Base-by-base conservation (phyloP, 2,888 invertebrate genomes). In the Tenthredo livida region DNA sequence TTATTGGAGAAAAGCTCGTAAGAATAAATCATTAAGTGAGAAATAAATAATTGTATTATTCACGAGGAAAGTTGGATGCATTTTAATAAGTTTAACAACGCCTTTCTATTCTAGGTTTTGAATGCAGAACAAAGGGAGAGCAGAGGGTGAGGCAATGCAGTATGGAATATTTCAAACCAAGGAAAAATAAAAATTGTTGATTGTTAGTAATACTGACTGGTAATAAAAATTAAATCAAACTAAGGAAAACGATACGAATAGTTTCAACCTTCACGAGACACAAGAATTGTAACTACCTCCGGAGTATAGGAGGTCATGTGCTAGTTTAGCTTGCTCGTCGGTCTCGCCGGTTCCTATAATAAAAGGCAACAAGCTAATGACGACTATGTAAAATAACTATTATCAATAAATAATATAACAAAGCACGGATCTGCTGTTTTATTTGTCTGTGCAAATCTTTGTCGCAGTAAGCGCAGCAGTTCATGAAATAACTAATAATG, bases 291-390 rank as follows among this genome's bases (percentile, higher is more conserved):
- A 33, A 72, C 91, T 94, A 95, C 95, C 95, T 94, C 97, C 97
- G 89, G 98, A 98, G 95, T 97, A 96, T 92, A 98, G 95, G 94
- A 97, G 96, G 95, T 97, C 97, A 94, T 97, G 97, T 89, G 97
- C 97, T 93, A 98, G 95, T 94, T 96, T 96, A 80, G 96, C 96
- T 93, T 98, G 97, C 93, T 98, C 97, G 89, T 96, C 96, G 89
- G 97, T 97, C 90, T 96, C 96, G 89, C 96, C 96, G 93, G 95
- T 95, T 93, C 97, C 96, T 96, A 94, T 73, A 92, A 93, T 93
- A 88, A 89, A 91, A 90, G 40, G 33, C 61, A 61, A 61, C 37
- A 61, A 80, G 37, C 58, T 58, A 4, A 58, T 80, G 40, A 80
- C 61, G 15, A 40, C 61, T 29, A 58, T 61, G 65, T 40, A 70